Base-by-base conservation (phyloP, 2,888 invertebrate genomes). In the Pollenia griseotomentosa region DNA sequence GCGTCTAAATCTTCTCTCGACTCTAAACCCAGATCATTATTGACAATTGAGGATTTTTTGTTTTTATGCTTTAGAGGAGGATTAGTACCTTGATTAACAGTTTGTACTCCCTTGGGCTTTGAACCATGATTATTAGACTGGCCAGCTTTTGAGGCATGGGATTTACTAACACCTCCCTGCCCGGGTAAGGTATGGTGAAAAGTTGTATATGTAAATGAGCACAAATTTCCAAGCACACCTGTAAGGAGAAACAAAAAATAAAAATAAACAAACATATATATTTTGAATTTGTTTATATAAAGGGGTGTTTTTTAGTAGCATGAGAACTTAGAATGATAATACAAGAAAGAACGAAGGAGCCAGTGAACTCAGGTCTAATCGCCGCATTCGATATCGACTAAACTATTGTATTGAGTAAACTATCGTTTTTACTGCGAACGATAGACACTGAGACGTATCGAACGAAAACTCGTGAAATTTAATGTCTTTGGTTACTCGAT, bases 191-290 rank as follows among this genome's bases (percentile, higher is more conserved):
- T 94, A 98, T 98, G 92, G 96, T 95, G 94, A 98, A 98, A 92
- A 98, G 95, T 91, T 96, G 95, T 91, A 99, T 97, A 91, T 96
- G 96, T 90, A 99, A 94, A 93, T 97, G 97, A 89, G 96, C 96
- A 94, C 98, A 98, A 91, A 99, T 99, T 94, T 99, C 98, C 90
- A 95, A 94, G 93, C 99, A 99, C 85, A 99, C 97, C 92, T 92
- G 61, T 70, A 85, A 77, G n/a, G n/a, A 7, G 16, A 59, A 14
- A 63, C 2, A 40, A 40, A 14, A 23, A 44, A n/a, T n/a, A n/a
- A n/a, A n/a, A n/a, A 33, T 65, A 53, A n/a, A 33, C 19, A 65
- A 48, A 2, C 33, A 33, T 33, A 33, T 33, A 6, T 33, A 33
- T 23, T 23, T 23, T 23, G 23, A 23, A 23, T 23, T 2, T 23